Base-by-base conservation (phyloP, 1,140 invertebrate genomes). In the Dendroctonus valens region DNA sequence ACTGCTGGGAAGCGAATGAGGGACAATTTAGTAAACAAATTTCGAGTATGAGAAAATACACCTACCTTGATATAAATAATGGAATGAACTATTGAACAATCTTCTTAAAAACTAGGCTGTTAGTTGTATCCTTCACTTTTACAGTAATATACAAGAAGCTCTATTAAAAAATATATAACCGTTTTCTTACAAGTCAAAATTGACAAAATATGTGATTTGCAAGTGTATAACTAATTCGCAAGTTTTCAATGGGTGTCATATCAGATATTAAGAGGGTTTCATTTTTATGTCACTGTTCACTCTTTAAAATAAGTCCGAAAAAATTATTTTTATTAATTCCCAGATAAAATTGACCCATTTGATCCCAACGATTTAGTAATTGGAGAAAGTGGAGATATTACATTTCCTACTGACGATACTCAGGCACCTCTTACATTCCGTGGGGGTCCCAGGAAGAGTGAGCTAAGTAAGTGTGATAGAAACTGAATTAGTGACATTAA, bases 391-490 rank as follows among this genome's bases (percentile, higher is more conserved):
- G 40, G 39, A 11, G 41, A 7, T 15, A 14, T 62, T 9, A 9
- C 50, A 7, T 62, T 53, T 41, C 42, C 42, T n/a, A 39, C n/a
- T 37, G 37, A 46, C 14, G 5, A 54, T 37, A 39, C 26, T 54
- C 2, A 14, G 38, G 26, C n/a, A n/a, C 5, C 15, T 12, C 52
- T 54, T 37, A 44, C 44, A 42, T 58, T 58, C 44, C 38, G 46
- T 39, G 52, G 55, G 48, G 40, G n/a, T 39, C 44, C 14, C 6
- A 59, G 63, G 41, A 72, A 69, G 65, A 70, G 71, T 42, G 69
- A 72, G 48, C 54, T 69, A 67, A 72, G 71, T 72, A 54, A 44
- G 70, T 11, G 9, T 59, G 8, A n/a, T 59, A 59, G 37, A 15
- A 12, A 52, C 50, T 52, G 15, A 48, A 59, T 59, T 44, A 5